Conservation (phyloP, 2,888 invertebrate genomes). For the Boloria selene region DNA sequence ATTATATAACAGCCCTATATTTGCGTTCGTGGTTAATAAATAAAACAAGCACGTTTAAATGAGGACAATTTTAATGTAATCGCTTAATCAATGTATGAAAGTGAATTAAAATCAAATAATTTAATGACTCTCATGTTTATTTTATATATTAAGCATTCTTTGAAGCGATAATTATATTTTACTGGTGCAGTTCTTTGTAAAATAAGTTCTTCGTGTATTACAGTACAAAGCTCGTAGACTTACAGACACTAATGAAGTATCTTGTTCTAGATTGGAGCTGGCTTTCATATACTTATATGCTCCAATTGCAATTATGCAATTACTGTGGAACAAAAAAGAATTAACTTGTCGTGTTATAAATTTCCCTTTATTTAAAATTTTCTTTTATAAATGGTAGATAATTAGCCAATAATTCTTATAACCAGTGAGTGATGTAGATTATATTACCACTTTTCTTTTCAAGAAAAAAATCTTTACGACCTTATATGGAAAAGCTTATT, state of each 20-base stretch:
- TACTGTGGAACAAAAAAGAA: not conserved
- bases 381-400: too few species aligned
- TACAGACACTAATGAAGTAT: conserved; percentile 8
- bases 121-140: not conserved
- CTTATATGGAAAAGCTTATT: too few species aligned
- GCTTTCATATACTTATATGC: not conserved
- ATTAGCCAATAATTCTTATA: too few species aligned
- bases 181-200: not conserved
- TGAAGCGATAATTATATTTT: conserved; percentile 1
- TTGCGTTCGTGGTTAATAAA: too few species aligned
- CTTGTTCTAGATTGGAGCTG: conserved; percentile 7
- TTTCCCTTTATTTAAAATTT: too few species aligned
- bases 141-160: conserved; percentile 2
- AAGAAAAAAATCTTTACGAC: too few species aligned
- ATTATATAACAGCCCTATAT: too few species aligned
- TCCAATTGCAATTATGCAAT: not conserved
- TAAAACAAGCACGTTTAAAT: too few species aligned
- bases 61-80: too few species aligned
- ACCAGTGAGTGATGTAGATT: too few species aligned
- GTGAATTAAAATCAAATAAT: not conserved
- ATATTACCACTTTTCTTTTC: too few species aligned
- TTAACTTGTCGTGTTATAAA: too few species aligned
- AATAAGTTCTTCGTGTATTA: conserved; percentile 3
- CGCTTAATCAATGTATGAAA: not conserved
- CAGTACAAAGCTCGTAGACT: conserved; percentile 2